Percentiles rank a stretch among this genome's conserved stretches.
Evolutionary conservation across 2,888 invertebrate species (phyloP).

Genomic region (Mesoligia furuncula): DNA sequence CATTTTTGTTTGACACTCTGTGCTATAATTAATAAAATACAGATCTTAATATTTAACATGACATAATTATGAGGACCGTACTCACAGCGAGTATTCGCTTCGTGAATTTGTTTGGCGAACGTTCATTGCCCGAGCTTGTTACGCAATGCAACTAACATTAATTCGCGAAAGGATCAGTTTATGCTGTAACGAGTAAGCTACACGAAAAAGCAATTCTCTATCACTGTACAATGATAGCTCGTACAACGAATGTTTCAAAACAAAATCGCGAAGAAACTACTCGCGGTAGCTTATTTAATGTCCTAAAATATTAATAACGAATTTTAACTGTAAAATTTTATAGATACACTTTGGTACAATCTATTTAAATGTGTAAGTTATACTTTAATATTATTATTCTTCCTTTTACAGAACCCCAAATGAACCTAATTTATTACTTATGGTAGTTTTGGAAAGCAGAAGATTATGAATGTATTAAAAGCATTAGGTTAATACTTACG

Average conservation of each 20-base stretch:
- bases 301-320: constrained; percentile 8
- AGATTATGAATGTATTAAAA: constrained; percentile 3
- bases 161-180: background rate
- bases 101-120: background rate
- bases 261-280: background rate
- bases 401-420: constrained; percentile 29
- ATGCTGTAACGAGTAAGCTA: background rate
- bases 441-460: constrained; percentile 8
- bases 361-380: constrained; percentile 6
- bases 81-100: background rate
- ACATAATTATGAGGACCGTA: background rate
- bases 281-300: background rate
- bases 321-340: constrained; percentile 15
- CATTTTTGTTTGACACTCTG: background rate
- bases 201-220: too few relatives aligned
- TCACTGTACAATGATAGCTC: background rate
- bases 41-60: background rate
- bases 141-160: background rate
- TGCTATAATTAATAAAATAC: constrained; percentile 1
- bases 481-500: background rate
- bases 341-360: background rate
- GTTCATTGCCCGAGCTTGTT: background rate
- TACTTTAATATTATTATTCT: constrained; percentile 9
- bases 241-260: background rate
- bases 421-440: background rate